Base-by-base conservation (phyloP, 2,888 invertebrate genomes). In the Scaptodrosophila latifasciaeformis region DNA sequence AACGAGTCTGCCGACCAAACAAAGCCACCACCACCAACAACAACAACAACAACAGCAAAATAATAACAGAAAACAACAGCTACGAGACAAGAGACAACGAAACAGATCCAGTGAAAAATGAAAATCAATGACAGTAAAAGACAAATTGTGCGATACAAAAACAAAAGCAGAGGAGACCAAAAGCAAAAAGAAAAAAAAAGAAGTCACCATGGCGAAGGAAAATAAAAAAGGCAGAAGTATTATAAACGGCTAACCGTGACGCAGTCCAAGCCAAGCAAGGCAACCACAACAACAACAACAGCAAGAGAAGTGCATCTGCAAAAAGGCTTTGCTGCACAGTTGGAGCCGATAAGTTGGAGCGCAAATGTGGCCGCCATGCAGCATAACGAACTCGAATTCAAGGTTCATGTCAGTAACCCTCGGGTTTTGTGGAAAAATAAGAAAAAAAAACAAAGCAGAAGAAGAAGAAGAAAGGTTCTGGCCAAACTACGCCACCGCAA, bases 401-500 rank as follows among this genome's bases (percentile, higher is more conserved):
- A 79, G 79, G 79, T 79, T 80, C 81, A 75, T 72, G 82, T 80
- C 79, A 81, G 78, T 79, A 81, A 79, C 82, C 80, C 80, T 67
- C 56, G 47, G 9, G 46, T 7, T 42, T 9, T 42, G 19, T 19
- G 18, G 10, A 7, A 1, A 19, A 12, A 17, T 12, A n/a, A n/a
- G n/a, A n/a, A n/a, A n/a, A n/a, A n/a, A n/a, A n/a, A n/a, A n/a
- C n/a, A n/a, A n/a, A n/a, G n/a, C n/a, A n/a, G n/a, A n/a, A n/a
- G n/a, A n/a, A n/a, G n/a, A n/a, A n/a, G n/a, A n/a, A n/a, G n/a
- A n/a, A 55, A 56, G 62, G 80, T 64, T 70, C 67, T 70, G 68
- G 66, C 55, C 57, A 58, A 42, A 49, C 43, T 29, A 15, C 7
- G 13, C 27, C 29, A 24, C 29, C 27, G n/a, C 27, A 40, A 2